Conservation (phyloP, 2,113 vertebrate genomes). For the Leucopsar rothschildi region DNA sequence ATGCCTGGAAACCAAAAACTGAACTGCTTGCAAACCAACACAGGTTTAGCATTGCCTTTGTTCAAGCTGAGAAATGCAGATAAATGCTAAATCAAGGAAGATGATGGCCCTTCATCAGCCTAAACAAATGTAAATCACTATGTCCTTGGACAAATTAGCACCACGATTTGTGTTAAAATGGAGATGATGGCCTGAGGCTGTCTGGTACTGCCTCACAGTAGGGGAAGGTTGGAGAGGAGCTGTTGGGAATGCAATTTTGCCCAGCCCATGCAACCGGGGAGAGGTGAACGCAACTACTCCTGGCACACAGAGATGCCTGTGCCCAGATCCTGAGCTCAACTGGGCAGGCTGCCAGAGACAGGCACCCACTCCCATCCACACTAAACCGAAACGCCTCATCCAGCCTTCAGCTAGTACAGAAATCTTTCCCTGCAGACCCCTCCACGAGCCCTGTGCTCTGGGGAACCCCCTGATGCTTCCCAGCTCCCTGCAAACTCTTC, state of each 20-base stretch:
- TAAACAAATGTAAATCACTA: conserved; percentile 51
- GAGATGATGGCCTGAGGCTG: conserved; percentile 4
- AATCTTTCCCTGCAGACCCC: neutral
- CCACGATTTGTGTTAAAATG: neutral
- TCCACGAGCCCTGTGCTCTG: neutral
- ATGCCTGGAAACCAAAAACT: neutral
- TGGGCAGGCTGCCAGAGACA: neutral
- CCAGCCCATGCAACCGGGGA: neutral
- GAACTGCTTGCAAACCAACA: neutral
- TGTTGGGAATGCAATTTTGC: neutral
- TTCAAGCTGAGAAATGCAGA: conserved; percentile 7
- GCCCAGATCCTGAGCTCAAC: neutral
- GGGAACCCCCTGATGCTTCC: neutral
- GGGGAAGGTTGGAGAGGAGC: neutral
- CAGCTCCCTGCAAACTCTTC: neutral
- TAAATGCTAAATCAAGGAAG: neutral
- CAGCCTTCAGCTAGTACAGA: neutral
- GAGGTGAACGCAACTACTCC: neutral
- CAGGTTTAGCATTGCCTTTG: conserved; percentile 29
- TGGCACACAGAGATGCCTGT: neutral
- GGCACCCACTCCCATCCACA: neutral
- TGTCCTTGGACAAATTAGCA: neutral
- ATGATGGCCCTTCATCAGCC: conserved; percentile 38
- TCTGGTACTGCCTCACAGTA: neutral
- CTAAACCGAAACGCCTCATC: neutral